These are phyloP conservation scores for Notechis scutatus DNA, from an alignment of 2,113 vertebrate species.

Conservation along the genomic window DNA sequence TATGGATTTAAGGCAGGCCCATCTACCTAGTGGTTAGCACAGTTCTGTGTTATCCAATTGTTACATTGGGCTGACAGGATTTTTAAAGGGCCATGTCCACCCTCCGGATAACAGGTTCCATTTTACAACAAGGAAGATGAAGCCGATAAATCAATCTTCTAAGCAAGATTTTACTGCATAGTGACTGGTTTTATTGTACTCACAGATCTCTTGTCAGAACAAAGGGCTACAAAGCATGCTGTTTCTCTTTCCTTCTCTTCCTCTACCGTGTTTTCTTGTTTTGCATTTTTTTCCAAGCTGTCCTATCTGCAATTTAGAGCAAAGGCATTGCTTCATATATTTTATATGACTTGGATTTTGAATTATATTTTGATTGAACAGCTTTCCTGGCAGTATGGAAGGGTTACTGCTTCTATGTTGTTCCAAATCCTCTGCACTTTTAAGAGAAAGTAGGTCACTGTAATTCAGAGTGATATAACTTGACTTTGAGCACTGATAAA, in stretches of 20 bases:
- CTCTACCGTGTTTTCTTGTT: neutral
- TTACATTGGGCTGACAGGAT: neutral
- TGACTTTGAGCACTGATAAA: neutral
- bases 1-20: neutral
- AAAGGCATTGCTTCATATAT: neutral
- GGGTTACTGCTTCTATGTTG: neutral
- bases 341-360: neutral
- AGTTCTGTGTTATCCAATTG: neutral
- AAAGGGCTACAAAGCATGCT: neutral
- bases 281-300: neutral
- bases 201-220: neutral
- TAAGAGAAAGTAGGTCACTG: neutral
- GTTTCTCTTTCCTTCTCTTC: neutral
- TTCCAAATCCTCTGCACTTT: neutral
- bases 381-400: neutral
- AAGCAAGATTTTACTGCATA: neutral
- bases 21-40: neutral
- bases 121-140: neutral
- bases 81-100: neutral
- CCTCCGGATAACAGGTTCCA: neutral
- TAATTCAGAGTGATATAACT: neutral
- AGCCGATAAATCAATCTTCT: neutral
- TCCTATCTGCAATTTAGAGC: neutral
- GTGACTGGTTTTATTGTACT: neutral
- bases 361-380: neutral